Base-by-base conservation (phyloP, 1,140 invertebrate genomes). In the Nilaparvata lugens region DNA sequence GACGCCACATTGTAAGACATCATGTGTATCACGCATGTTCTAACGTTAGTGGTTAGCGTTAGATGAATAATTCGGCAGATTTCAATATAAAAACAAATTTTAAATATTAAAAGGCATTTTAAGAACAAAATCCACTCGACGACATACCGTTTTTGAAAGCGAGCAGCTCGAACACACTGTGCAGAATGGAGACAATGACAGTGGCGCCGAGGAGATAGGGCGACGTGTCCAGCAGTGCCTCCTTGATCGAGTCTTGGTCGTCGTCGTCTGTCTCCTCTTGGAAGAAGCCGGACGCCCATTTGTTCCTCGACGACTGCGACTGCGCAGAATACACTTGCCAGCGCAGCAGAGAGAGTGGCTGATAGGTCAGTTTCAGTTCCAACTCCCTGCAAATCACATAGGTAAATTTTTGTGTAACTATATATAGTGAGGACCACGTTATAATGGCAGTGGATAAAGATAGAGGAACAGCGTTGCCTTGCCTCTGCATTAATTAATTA, bases 161-260 rank as follows among this genome's bases (percentile, higher is more conserved):
- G 28, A 99, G 78, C 67, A 99, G 85, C 74, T 99, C 97, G 79
- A 99, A 98, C 51, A 99, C 83, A 65, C 91, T 97, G 76, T 99
- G 97, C 2, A 99, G 77, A 31, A 99, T 82, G 3, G 97, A 98
- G 0, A 99, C 88, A 60, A 86, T 78, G 58, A 98, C 84, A 13
- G 97, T 99, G 40, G 98, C 72, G 31, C 79, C 95, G 14, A 99
- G 75, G 21, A 99, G 78, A 73, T 97, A 96, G 0, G 95, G 93
- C 73, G 95, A 98, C 1, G 97, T 99, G 69, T 99, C 97, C 16
- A 99, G 74, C 53, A 99, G 79, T 2, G 97, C 88, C 78, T 97
- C 94, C 75, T 99, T 99, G 2, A 99, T 77, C 2, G 92, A 90
- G 76, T 99, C 97, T 75, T 99, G 95, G 69, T 98, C 94, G 52